Evolutionary conservation across 2,797 vertebrate species (phyloP), one percentile per base, ranked within the genome.

Genomic region (Sternotherus odoratus): DNA sequence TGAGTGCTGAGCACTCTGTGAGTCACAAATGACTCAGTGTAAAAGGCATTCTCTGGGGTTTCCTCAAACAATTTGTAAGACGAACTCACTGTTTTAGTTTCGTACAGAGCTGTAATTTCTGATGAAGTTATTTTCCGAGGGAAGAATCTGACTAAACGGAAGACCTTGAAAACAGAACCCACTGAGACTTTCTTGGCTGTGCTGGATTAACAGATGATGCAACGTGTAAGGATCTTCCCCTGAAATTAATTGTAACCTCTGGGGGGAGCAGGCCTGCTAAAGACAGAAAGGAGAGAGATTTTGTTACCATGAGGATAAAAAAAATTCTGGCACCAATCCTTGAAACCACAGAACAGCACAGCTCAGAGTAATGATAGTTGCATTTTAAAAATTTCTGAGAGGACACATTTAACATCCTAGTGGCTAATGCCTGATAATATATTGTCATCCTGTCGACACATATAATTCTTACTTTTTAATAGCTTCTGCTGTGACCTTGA

Each of bases 341-440:
- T 95, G 91, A 87, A 94, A 88, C 82, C 3, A 2, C 92, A 88
- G 87, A 92, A 83, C 60, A 94, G 94, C 89, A 83, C 33, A 94
- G 94, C 90, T 83, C 33, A 80, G 50, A 92, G 87, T 83, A 91
- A 91, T 66, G 96, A 95, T 93, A 93, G 95, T 95, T 82, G 82
- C 82, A 95, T 96, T 95, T 96, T 97, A 94, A 5, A 90, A 87
- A 96, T 96, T 95, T 94, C 72, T 75, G 92, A 66, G 43, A 95
- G 86, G 89, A 80, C 94, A 96, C 96, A 93, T 95, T 95, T 96
- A 93, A 82, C 89, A 95, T 96, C 94, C 69, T 91, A 82, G 87
- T 82, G 91, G 86, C 90, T 95, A 96, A 95, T 88, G 88, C 94
- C 92, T 94, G 89, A 96, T 95, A 95, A 94, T 96, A 92, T 95